Base-by-base conservation (phyloP, 1,140 invertebrate species). In the Camponotus floridanus region DNA sequence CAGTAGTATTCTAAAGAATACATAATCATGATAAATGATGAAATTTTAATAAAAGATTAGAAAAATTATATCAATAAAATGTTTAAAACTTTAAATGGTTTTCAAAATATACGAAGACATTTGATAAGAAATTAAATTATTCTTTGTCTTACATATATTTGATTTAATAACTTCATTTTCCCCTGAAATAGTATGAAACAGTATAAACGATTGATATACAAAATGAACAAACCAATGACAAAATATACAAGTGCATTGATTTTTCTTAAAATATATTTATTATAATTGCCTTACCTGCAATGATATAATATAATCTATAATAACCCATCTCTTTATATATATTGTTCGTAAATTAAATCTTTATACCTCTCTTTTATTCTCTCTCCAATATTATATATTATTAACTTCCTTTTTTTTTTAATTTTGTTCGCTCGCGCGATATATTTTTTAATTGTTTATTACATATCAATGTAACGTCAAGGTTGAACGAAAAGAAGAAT, bases 41-140 rank as follows among this genome's bases (percentile, higher is more conserved):
- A 13, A 42, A 51, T 39, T 57, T 71, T 71, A 70, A 81, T 59
- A 36, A 81, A 36, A 81, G 26, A 59, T 81, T 26, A 26, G 26
- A 26, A 26, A 1, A 81, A 59, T 39, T 21, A 39, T 57, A 33
- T 59, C 21, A 18, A 15, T 31, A 4, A 42, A 71, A 26, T 26
- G 1, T 26, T 26, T 26, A 26, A 45, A 9, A 21, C 15, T 70
- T 59, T 42, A 81, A 26, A 81, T 5, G 15, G 7, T 59, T 39
- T 4, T 57, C 42, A 26, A 80, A 80, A 70, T 15, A n/a, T 39
- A 13, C 45, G 6, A 73, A 68, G 31, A 31, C 18, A 8, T 21
- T 45, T 42, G 31, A 71, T 21, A 39, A 33, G 6, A 33, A 45
- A n/a, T 39, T 51, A 67, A 51, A 55, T 51, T 31, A 79, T 79